Percentiles rank a stretch among this genome's conserved stretches.
Evolutionary conservation across 2,113 vertebrate species (phyloP).

Genomic region (Trachemys scripta): DNA sequence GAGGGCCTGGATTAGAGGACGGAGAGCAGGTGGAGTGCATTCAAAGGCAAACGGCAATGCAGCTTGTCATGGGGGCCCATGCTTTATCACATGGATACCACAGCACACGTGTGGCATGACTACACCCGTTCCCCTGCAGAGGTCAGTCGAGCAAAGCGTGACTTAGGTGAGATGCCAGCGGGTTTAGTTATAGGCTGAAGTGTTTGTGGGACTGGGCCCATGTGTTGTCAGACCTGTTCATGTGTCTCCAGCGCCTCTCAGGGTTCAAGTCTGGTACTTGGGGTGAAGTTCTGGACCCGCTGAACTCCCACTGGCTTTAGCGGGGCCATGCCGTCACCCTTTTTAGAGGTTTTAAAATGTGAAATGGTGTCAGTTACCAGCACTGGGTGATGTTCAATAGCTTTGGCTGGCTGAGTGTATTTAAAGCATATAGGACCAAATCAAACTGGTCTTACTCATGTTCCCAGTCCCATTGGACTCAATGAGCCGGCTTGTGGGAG

Average conservation of each 20-base stretch:
- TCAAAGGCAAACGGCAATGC: no score
- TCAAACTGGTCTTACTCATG: background rate
- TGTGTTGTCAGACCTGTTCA: background rate
- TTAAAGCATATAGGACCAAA: background rate
- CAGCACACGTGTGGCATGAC: background rate
- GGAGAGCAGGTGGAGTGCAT: no score
- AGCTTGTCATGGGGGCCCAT: no score
- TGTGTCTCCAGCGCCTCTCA: no score
- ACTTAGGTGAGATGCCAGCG: background rate
- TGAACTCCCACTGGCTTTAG: background rate
- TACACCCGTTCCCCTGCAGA: background rate
- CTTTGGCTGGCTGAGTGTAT: no score
- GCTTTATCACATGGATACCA: no score
- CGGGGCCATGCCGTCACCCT: background rate
- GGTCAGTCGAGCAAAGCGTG: no score
- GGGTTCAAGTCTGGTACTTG: no score
- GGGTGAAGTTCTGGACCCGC: background rate
- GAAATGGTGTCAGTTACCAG: background rate
- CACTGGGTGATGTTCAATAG: rapidly evolving
- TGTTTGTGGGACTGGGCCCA: background rate
- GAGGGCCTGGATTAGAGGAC: no score
- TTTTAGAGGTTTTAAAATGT: background rate
- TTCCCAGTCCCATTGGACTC: background rate
- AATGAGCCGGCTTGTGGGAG: background rate
- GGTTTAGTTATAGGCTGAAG: background rate